Evolutionary conservation across 2,113 vertebrate genomes (phyloP), one percentile per base, ranked within the genome.

Genomic region (Eretmochelys imbricata): DNA sequence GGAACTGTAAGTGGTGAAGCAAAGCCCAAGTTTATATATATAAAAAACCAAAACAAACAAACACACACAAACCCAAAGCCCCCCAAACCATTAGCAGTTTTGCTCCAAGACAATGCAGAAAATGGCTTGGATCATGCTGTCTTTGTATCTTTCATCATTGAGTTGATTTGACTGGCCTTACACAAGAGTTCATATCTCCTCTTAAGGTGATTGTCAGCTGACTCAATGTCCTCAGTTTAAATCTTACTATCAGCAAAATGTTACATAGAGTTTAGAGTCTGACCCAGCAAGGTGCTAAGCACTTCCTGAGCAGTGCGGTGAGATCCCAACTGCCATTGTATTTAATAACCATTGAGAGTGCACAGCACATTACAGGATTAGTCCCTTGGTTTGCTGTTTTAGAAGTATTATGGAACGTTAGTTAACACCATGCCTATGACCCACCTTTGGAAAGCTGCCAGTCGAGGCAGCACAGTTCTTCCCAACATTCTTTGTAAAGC

Each of bases 191-290:
- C 3, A 0, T 50, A 69, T 50, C 24, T 85, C 31, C 93, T 42
- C 16, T 49, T 24, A 51, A 51, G 50, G 57, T 10, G 85, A 82
- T 42, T 76, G 22, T 27, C 12, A 54, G 6, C 6, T 48, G 38
- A 38, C 35, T 69, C 17, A 38, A 9, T 9, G 10, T 46, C 62
- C 29, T 5, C 38, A 38, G 75, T 79, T 96, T 76, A 48, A 14
- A 82, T 78, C 75, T 94, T 89, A 54, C 13, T 49, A 65, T 79
- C 69, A 87, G n/a, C 59, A 91, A 88, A 93, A 91, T 2, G 50
- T 54, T 65, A 59, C 46, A 29, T 16, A 29, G n/a, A 16, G 87
- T 4, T 46, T 57, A n/a, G 17, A 59, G n/a, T 75, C 25, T 55
- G 49, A 94, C 62, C 46, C 50, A 84, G 78, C n/a, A 62, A 27